Conservation (phyloP, 1,140 invertebrate species). For the Drosophila lini region DNA sequence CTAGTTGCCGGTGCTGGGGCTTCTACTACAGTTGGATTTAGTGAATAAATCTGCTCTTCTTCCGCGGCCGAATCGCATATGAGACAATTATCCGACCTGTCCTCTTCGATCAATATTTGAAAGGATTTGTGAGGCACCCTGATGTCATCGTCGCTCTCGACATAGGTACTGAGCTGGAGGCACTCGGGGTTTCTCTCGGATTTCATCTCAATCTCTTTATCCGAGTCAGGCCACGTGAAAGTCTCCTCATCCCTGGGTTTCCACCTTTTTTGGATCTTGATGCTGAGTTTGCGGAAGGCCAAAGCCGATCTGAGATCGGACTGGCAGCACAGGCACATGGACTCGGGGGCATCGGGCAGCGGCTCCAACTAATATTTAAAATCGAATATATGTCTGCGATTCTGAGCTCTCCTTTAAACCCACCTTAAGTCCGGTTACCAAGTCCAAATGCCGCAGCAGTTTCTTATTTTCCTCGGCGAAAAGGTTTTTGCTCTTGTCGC, state of each 20-base stretch:
- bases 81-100: slow-evolving; percentile 2
- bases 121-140: slow-evolving; percentile 25
- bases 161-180: not conserved
- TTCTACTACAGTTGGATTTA: not conserved
- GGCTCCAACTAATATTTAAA: slow-evolving; percentile 24
- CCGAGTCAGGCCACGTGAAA: slow-evolving; percentile 17
- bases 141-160: slow-evolving; percentile 12
- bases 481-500: slow-evolving; percentile 41
- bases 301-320: slow-evolving; percentile 47
- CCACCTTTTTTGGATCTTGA: slow-evolving; percentile 58
- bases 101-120: slow-evolving; percentile 47
- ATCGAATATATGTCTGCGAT: not conserved
- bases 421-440: slow-evolving; percentile 55
- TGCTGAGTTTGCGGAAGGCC: slow-evolving; percentile 55
- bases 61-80: not conserved
- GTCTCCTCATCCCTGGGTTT: not conserved
- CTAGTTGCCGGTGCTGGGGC: not conserved
- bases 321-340: slow-evolving; percentile 59
- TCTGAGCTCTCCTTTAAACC: not conserved
- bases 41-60: not conserved
- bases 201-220: not conserved
- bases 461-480: slow-evolving; percentile 49
- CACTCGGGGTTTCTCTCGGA: not conserved
- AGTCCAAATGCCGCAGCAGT: slow-evolving; percentile 36
- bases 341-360: slow-evolving; percentile 28